Base-by-base conservation (phyloP, 2,797 vertebrate genomes). In the Coccyzus lansbergi region DNA sequence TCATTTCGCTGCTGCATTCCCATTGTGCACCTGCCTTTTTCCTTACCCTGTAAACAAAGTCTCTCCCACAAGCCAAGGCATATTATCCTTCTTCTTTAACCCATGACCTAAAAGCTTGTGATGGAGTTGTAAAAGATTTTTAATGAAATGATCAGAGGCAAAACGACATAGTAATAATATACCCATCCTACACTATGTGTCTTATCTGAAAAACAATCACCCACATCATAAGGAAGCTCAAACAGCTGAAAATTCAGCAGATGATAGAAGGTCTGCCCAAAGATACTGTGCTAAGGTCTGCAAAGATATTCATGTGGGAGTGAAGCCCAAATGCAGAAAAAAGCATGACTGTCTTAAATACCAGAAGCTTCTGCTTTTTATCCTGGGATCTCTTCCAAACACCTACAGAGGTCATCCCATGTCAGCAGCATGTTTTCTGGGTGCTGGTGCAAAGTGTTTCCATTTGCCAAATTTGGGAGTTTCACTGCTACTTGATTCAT, bases 221-320 rank as follows among this genome's bases (percentile, higher is more conserved):
- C 91, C 93, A 95, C 90, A 93, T 94, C 95, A 88, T 90, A 95
- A 90, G 53, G 75, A 77, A 95, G 26, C 75, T 89, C 75, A 53
- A 85, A 74, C 72, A 92, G 58, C 76, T 68, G 82, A 92, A 91
- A 95, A 88, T 51, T 34, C 78, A 87, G 46, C 49, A 93, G 60
- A 79, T 77, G 84, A 79, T 38, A 52, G 88, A 94, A 94, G 46
- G 49, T 75, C 36, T 94, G 81, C 75, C 64, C 64, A 60, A 31
- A 77, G 77, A 80, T 55, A 26, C 17, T 83, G 36, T 60, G 60
- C 36, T 63, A 64, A 89, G 71, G 24, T 84, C 60, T 96, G 38
- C 15, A 77, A 59, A 90, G 78, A 71, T 0, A 0, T 77, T 65
- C 51, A 19, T 2, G 2, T 72, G 33, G 74, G 67, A 84, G 31